Conservation (phyloP, 2,888 invertebrate species). For the Tachystola acroxantha region DNA sequence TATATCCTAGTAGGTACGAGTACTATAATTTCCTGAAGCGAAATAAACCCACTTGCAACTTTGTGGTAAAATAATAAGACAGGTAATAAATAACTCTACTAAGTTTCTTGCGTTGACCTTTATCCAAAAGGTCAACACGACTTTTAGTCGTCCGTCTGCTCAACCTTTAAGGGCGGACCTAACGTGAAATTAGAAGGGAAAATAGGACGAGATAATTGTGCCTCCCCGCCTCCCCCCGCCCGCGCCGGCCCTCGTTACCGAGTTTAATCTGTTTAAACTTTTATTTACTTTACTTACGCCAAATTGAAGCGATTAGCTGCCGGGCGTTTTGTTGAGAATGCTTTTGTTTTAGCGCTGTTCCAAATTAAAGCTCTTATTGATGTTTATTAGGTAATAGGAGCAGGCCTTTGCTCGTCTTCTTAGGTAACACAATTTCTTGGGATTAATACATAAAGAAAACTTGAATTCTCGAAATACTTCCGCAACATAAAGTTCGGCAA, state of each 20-base stretch:
- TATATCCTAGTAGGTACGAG: no score
- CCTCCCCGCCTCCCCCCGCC: conserved; percentile 30
- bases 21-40: no score
- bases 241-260: conserved; percentile 49
- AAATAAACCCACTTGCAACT: no score
- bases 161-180: conserved; percentile 40
- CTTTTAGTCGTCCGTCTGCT: conserved; percentile 33
- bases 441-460: neutral
- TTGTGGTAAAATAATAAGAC: no score
- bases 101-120: no score
- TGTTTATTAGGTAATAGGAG: conserved; percentile 7
- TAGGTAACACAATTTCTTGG: neutral
- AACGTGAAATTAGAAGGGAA: conserved; percentile 70
- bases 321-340: conserved; percentile 35
- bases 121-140: conserved; percentile 6
- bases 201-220: conserved; percentile 74
- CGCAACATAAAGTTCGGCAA: no score
- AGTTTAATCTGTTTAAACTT: conserved; percentile 74
- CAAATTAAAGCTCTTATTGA: conserved; percentile 28
- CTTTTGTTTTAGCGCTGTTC: conserved; percentile 35
- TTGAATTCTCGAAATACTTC: neutral
- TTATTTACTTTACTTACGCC: conserved; percentile 63
- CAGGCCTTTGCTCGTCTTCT: neutral
- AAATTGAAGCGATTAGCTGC: conserved; percentile 64
- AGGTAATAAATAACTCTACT: no score